These are phyloP conservation scores for Eueremaeus valkanovi DNA, from an alignment of 2,888 invertebrate species.

Conservation along the genomic window DNA sequence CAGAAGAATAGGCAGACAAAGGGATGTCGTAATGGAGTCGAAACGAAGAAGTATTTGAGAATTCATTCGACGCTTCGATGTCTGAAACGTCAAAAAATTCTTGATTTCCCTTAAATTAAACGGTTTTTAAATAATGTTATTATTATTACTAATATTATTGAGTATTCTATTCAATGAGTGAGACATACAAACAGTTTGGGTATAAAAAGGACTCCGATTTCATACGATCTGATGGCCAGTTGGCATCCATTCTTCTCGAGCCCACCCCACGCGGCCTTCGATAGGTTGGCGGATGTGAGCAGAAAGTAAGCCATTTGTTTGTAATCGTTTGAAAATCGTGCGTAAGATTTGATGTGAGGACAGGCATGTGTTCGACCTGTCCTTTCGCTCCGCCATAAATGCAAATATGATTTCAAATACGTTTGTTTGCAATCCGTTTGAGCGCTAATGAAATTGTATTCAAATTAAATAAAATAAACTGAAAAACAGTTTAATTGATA, in stretches of 20 bases:
- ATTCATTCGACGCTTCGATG: conserved; percentile 7
- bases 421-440: conserved; percentile 62
- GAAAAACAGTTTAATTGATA: background rate
- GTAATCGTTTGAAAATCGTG: conserved; percentile 66
- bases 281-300: conserved; percentile 85
- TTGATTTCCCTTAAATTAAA: conserved; percentile 17
- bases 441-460: conserved; percentile 4
- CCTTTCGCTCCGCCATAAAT: conserved; percentile 74
- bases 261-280: conserved; percentile 94
- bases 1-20: conserved; percentile 36
- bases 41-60: conserved; percentile 38
- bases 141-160: background rate
- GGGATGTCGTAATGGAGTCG: conserved; percentile 47
- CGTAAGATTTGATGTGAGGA: conserved; percentile 93
- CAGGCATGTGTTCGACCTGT: conserved; percentile 72
- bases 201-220: conserved; percentile 82
- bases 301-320: conserved; percentile 73
- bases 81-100: conserved; percentile 15
- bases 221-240: conserved; percentile 73
- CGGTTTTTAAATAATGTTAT: too few species aligned
- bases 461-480: background rate
- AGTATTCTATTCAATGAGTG: too few species aligned
- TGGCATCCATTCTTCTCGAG: conserved; percentile 60
- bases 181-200: conserved; percentile 73
- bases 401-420: conserved; percentile 72